Evolutionary conservation across 2,888 invertebrate genomes (phyloP).

Genomic region (Dasysyrphus albostriatus): DNA sequence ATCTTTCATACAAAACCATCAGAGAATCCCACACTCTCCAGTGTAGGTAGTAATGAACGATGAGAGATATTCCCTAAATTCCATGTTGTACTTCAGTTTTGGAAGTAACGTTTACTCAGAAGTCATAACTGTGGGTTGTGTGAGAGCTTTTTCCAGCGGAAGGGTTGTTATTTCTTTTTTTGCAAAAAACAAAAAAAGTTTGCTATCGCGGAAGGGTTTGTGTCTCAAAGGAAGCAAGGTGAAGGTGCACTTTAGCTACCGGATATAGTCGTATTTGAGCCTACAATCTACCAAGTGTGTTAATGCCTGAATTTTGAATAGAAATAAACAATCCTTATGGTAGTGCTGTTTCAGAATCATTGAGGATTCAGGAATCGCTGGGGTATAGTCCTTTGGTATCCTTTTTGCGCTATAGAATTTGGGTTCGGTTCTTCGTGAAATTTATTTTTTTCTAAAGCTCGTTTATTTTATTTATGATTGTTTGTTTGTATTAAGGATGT

Average conservation of each 20-base stretch:
- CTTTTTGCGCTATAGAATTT: conserved; percentile 8
- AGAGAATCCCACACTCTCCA: conserved; percentile 1
- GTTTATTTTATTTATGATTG: conserved; percentile 59
- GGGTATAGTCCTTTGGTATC: background rate
- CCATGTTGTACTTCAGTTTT: conserved; percentile 16
- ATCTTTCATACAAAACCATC: conserved; percentile 43
- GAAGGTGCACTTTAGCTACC: conserved; percentile 29
- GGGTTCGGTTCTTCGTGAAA: conserved; percentile 22
- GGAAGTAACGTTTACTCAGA: conserved; percentile 40
- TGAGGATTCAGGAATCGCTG: background rate
- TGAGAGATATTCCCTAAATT: conserved; percentile 35
- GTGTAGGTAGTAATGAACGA: conserved; percentile 27
- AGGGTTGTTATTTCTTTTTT: conserved; percentile 6
- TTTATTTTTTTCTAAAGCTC: background rate
- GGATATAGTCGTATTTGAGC: conserved; percentile 23
- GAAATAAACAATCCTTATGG: conserved; percentile 35
- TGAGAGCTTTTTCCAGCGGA: conserved; percentile 15
- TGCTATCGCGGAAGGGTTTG: background rate
- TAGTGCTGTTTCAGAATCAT: conserved; percentile 8
- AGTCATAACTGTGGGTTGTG: conserved; percentile 14
- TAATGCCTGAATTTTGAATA: conserved; percentile 37
- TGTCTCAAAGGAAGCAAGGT: conserved; percentile 14
- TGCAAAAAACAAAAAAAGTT: conserved; percentile 8
- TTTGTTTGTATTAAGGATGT: conserved; percentile 52
- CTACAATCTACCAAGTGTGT: conserved; percentile 13